These are phyloP conservation scores for Dicyrtomina minuta DNA, from an alignment of 2,888 invertebrate species.

Conservation along the genomic window DNA sequence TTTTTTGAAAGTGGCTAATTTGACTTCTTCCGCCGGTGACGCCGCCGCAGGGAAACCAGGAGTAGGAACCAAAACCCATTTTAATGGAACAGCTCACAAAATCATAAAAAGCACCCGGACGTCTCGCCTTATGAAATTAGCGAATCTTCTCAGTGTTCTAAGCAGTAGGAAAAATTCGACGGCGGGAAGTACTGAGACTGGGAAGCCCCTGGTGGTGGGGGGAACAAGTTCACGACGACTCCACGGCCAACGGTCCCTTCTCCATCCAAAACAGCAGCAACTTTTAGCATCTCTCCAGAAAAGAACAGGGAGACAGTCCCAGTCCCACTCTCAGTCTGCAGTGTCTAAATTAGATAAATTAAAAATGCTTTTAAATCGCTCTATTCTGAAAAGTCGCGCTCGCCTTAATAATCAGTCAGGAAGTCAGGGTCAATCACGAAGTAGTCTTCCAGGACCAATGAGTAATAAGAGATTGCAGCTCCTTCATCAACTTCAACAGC, in stretches of 20 bases:
- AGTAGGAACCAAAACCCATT: conserved; percentile 6
- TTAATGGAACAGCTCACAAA: conserved; percentile 30
- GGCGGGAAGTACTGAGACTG: too few relatives aligned
- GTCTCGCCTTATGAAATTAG: conserved; percentile 12
- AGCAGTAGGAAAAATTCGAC: neutral
- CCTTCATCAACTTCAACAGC: conserved; percentile 16
- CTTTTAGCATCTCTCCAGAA: neutral
- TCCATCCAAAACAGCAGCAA: neutral
- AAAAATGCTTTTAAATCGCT: conserved; percentile 10
- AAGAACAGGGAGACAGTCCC: neutral
- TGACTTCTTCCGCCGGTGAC: neutral
- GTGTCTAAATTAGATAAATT: conserved; percentile 16
- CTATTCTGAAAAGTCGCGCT: conserved; percentile 7
- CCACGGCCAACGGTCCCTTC: neutral
- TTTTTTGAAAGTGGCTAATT: conserved; percentile 15
- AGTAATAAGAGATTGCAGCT: conserved; percentile 17
- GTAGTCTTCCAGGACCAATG: conserved; percentile 7
- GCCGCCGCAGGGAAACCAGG: neutral
- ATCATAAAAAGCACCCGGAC: conserved; percentile 4
- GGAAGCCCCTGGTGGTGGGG: neutral
- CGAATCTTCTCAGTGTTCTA: conserved; percentile 1
- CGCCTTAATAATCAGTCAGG: neutral
- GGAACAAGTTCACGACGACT: neutral
- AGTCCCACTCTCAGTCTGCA: too few relatives aligned
- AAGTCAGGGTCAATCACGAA: neutral